These are phyloP conservation scores for Fundulus diaphanus DNA, from an alignment of 2,797 vertebrate genomes.

Conservation along the genomic window DNA sequence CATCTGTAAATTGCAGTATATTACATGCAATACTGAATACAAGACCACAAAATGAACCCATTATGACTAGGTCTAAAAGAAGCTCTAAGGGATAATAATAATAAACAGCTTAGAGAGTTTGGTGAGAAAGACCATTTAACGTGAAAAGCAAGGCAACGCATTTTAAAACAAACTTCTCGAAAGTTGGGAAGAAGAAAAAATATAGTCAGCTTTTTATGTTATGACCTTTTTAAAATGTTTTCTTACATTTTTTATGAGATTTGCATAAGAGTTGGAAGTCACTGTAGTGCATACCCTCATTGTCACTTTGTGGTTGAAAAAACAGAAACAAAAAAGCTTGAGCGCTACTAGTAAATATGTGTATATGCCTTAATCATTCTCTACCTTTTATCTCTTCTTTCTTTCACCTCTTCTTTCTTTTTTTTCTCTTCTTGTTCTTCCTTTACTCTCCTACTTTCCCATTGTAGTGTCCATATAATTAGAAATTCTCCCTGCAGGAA, in stretches of 20 bases:
- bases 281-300: too few relatives aligned
- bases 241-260: neutral
- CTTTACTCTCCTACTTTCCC: too few relatives aligned
- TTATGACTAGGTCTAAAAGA: constrained; percentile 41
- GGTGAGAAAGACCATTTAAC: constrained; percentile 20
- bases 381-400: too few relatives aligned
- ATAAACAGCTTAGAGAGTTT: constrained; percentile 2
- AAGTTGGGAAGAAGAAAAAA: constrained; percentile 32
- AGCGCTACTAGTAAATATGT: too few relatives aligned
- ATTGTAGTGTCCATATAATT: too few relatives aligned
- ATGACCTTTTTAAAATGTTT: neutral
- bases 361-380: too few relatives aligned
- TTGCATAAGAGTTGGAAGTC: neutral
- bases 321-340: too few relatives aligned
- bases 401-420: too few relatives aligned
- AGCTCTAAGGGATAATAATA: constrained; percentile 26
- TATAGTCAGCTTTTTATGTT: neutral
- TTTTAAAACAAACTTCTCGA: constrained; percentile 18
- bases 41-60: constrained; percentile 39
- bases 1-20: constrained; percentile 55
- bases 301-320: too few relatives aligned
- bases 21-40: constrained; percentile 53
- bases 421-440: too few relatives aligned
- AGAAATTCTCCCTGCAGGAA: too few relatives aligned
- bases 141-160: constrained; percentile 29